These are phyloP conservation scores for Proisotoma minuta DNA, from an alignment of 2,888 invertebrate genomes.

Conservation along the genomic window DNA sequence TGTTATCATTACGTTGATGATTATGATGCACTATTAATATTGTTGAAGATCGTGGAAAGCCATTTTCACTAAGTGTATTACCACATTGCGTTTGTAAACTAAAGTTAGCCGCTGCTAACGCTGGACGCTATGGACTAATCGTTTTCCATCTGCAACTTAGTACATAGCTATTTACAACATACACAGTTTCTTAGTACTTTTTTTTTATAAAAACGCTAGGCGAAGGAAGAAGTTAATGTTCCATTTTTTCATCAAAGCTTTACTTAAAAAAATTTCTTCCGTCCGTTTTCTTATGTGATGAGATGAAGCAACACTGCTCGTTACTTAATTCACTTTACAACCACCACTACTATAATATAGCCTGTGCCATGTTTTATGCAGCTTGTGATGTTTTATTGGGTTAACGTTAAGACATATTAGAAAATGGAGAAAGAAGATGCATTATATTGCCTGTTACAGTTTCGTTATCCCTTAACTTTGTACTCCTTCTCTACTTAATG, in stretches of 20 bases:
- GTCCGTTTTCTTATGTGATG: background rate
- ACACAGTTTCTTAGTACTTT: too few relatives aligned
- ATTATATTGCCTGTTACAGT: too few relatives aligned
- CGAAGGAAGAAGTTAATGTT: constrained; percentile 3
- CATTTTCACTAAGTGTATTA: background rate
- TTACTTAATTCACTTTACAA: background rate
- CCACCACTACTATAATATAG: background rate
- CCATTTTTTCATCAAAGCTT: constrained; percentile 3
- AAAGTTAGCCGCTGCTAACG: too few relatives aligned
- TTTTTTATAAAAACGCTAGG: too few relatives aligned
- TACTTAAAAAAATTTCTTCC: constrained; percentile 11
- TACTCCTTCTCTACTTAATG: constrained; percentile 3
- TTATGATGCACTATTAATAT: constrained; percentile 15
- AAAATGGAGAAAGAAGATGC: background rate
- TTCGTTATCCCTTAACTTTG: too few relatives aligned
- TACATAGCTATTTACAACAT: too few relatives aligned
- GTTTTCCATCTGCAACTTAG: too few relatives aligned
- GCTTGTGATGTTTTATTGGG: background rate
- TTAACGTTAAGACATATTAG: background rate
- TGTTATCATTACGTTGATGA: constrained; percentile 14
- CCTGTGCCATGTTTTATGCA: background rate
- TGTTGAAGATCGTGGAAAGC: background rate
- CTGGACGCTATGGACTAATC: too few relatives aligned
- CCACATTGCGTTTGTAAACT: too few relatives aligned
- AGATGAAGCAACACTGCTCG: too few relatives aligned